Evolutionary conservation across 2,113 vertebrate species (phyloP).

Genomic region (Lethenteron reissneri): DNA sequence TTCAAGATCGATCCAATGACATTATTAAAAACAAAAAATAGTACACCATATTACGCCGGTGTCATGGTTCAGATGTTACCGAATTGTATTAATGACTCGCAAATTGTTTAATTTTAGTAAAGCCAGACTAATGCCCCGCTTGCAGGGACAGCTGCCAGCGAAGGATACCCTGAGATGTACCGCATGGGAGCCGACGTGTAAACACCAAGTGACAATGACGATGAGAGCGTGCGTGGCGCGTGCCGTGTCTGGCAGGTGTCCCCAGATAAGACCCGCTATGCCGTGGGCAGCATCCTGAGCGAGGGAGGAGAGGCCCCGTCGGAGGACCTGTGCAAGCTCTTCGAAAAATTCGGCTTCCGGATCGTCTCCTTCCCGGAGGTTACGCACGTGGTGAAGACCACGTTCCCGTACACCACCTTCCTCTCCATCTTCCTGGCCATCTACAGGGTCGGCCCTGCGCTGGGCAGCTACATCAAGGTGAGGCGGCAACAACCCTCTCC

Average conservation of each 20-base stretch:
- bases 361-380: constrained; percentile 62
- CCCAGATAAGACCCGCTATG: constrained; percentile 38
- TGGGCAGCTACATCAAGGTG: constrained; percentile 62
- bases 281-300: constrained; percentile 57
- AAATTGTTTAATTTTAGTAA: no score
- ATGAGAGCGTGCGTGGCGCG: no score
- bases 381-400: constrained; percentile 51
- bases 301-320: constrained; percentile 40
- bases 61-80: no score
- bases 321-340: constrained; percentile 37
- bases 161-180: no score
- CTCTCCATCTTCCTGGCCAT: constrained; percentile 42
- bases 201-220: no score
- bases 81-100: no score
- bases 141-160: no score
- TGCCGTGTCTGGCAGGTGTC: constrained; percentile 23
- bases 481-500: constrained; percentile 8
- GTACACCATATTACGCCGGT: no score
- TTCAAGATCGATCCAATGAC: no score
- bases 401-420: constrained; percentile 38
- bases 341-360: constrained; percentile 55
- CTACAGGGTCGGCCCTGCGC: constrained; percentile 44
- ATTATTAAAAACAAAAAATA: no score
- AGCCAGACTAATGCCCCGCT: no score
- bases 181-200: no score